Conservation (phyloP, 2,797 vertebrate species). For the Sebastes hopkinsi region DNA sequence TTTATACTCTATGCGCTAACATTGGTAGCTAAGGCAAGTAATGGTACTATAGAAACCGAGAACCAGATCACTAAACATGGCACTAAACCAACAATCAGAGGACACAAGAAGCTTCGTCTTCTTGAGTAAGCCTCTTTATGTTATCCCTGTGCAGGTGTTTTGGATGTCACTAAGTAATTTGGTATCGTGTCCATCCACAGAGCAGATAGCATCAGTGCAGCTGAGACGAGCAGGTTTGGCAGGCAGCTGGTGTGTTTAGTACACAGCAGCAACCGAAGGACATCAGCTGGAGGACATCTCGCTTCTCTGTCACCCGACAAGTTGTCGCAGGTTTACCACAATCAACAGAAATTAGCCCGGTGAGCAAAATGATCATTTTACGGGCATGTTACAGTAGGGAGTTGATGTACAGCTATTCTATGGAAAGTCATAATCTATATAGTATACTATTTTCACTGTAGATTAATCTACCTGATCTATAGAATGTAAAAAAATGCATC, state of each 20-base stretch:
- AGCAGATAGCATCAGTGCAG: conserved; percentile 48
- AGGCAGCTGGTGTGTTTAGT: conserved; percentile 61
- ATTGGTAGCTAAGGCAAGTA: conserved; percentile 32
- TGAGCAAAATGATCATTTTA: neutral
- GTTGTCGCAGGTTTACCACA: neutral
- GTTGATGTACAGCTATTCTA: neutral
- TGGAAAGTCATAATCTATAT: neutral
- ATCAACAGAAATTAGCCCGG: neutral
- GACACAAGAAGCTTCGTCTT: neutral
- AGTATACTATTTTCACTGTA: neutral
- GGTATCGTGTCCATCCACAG: neutral
- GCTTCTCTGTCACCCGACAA: neutral
- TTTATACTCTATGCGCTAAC: neutral
- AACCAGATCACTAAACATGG: conserved; percentile 10
- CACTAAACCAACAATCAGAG: conserved; percentile 1
- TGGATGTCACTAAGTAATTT: neutral
- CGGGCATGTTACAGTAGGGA: neutral
- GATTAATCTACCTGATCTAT: neutral
- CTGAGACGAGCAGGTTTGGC: conserved; percentile 55
- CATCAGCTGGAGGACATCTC: conserved; percentile 47
- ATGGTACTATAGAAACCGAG: conserved; percentile 1
- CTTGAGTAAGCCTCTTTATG: neutral
- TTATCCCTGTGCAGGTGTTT: neutral
- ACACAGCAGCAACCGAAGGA: conserved; percentile 57
- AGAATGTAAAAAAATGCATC: neutral